Evolutionary conservation across 2,113 vertebrate genomes (phyloP).

Genomic region (Periophthalmodon schlosseri): DNA sequence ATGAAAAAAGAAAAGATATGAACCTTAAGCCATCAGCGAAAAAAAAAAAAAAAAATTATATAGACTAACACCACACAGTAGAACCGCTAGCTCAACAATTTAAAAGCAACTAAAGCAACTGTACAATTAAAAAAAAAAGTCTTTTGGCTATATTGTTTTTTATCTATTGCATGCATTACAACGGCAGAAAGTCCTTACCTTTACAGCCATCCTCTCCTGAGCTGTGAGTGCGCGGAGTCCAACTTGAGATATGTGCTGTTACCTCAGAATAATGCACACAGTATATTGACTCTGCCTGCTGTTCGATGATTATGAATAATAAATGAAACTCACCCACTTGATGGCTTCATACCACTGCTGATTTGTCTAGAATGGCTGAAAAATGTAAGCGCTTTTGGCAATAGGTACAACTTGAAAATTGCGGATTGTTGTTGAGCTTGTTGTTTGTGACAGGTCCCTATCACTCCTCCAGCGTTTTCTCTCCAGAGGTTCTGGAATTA

Average conservation of each 20-base stretch:
- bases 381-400: constrained; percentile 6
- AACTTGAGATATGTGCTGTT: constrained; percentile 16
- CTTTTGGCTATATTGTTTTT: neutral
- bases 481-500: constrained; percentile 17
- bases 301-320: constrained; percentile 22
- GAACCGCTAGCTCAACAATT: neutral
- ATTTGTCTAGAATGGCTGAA: neutral
- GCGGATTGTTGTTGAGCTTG: neutral
- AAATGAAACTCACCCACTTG: constrained; percentile 39
- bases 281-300: neutral
- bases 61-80: neutral
- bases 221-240: neutral
- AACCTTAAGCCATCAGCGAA: neutral
- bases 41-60: neutral
- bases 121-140: neutral
- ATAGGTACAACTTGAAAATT: neutral
- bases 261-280: constrained; percentile 5
- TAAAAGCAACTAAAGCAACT: neutral
- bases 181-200: neutral
- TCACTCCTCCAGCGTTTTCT: constrained; percentile 9
- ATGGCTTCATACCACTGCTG: constrained; percentile 4
- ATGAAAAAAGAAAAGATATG: neutral
- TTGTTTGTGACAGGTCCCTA: constrained; percentile 20
- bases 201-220: neutral
- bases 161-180: neutral